phyloP scores from a whole-genome alignment of 2,888 invertebrate species.

The Macropis europaea region DNA sequence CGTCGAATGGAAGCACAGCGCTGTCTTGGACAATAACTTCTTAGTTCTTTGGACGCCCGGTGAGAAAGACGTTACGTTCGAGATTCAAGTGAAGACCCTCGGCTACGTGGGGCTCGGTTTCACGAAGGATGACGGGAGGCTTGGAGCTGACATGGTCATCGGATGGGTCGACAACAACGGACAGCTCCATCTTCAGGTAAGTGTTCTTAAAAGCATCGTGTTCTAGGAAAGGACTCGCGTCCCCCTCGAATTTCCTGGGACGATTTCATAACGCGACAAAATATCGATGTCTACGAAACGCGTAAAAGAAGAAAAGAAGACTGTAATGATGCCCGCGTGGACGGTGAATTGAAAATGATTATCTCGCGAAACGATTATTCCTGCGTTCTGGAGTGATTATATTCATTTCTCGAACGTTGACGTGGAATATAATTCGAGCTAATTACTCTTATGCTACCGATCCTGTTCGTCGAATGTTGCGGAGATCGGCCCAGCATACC shows the following conservation, averaged over 20 bases:
- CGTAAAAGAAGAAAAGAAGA: not conserved
- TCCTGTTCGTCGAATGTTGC: slow-evolving; percentile 53
- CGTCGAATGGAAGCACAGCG: slow-evolving; percentile 82
- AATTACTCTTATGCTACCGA: slow-evolving; percentile 61
- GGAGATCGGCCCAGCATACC: slow-evolving; percentile 58
- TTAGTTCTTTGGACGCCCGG: slow-evolving; percentile 88
- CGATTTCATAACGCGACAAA: not conserved
- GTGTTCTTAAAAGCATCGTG: slow-evolving; percentile 70
- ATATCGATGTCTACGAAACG: not conserved
- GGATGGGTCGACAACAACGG: slow-evolving; percentile 92
- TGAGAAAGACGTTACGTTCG: slow-evolving; percentile 89
- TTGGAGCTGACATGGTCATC: slow-evolving; percentile 92
- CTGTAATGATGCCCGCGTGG: not conserved
- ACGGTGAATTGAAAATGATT: not conserved
- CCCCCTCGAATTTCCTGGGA: not conserved
- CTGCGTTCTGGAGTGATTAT: slow-evolving; percentile 7
- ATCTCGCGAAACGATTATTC: not conserved
- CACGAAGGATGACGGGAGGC: slow-evolving; percentile 89
- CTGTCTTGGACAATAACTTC: slow-evolving; percentile 82
- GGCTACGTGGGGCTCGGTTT: slow-evolving; percentile 95
- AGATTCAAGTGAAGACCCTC: slow-evolving; percentile 90
- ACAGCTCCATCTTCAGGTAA: slow-evolving; percentile 90
- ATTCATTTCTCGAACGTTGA: slow-evolving; percentile 20
- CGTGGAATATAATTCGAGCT: slow-evolving; percentile 46
- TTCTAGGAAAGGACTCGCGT: not conserved